Base-by-base conservation (phyloP, 2,888 invertebrate genomes). In the Drosophila picticornis region DNA sequence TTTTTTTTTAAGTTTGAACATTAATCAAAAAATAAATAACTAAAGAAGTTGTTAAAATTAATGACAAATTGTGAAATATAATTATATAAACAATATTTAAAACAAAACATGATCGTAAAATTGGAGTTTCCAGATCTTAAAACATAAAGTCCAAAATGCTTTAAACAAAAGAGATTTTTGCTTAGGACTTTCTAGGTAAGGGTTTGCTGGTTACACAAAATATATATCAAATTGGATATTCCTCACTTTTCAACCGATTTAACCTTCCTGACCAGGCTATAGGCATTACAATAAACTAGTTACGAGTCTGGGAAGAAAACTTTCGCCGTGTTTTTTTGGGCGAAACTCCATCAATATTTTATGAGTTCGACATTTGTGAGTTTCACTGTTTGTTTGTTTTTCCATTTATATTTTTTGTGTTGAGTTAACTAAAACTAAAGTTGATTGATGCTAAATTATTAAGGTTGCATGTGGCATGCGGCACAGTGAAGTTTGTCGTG, bases 401-500 rank as follows among this genome's bases (percentile, higher is more conserved):
- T 50, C 10, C 16, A 10, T 19, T 36, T 19, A 0, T 25, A 22
- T 19, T 60, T 48, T 52, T 10, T 38, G 66, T 60, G 34, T 46
- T 32, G 43, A 52, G 83, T 76, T 82, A 48, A 68, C 43, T 25
- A 50, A 46, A 71, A 61, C 38, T 64, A 50, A 72, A 84, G 73
- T 82, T 82, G 72, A 73, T 46, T 80, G 86, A 75, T 71, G 76
- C 82, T 86, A 77, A 88, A 86, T 86, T 77, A 88, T 85, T 84
- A 64, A 86, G 77, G 81, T 83, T 77, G 75, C 88, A 81, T 80
- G 80, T 58, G 70, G 64, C 73, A 50, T 56, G 43, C 32, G 62
- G 56, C 73, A 62, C 19, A 38, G 38, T 40, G 51, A 16, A 60
- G 51, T 64, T 57, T 56, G 71, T 43, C 64, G 52, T 51, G 64